phyloP scores from a whole-genome alignment of 2,888 invertebrate species.

The Sarcophaga subvicina region DNA sequence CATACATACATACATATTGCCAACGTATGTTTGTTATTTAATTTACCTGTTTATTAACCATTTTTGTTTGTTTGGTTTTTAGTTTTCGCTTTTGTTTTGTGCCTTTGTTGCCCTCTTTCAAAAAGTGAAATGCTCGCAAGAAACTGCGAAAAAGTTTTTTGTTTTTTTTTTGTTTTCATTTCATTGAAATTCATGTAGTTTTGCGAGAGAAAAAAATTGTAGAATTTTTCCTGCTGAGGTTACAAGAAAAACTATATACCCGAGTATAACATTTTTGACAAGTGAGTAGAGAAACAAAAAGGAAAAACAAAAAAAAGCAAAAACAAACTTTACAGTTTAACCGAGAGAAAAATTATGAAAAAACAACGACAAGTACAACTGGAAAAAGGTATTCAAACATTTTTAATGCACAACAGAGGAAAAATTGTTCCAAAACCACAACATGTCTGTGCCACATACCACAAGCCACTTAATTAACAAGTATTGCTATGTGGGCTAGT shows the following conservation, averaged over 20 bases:
- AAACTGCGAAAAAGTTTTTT: too few species aligned
- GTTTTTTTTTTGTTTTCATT: constrained; percentile 2
- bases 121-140: too few species aligned
- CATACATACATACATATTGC: too few species aligned
- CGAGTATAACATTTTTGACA: constrained; percentile 54
- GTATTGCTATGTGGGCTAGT: constrained; percentile 65
- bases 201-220: background rate
- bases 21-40: constrained; percentile 32
- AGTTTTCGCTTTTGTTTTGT: constrained; percentile 12
- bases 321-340: constrained; percentile 35
- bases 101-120: background rate
- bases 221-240: constrained; percentile 26
- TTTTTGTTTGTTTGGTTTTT: background rate
- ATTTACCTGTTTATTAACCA: constrained; percentile 54
- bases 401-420: constrained; percentile 35
- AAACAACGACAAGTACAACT: background rate
- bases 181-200: constrained; percentile 18
- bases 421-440: constrained; percentile 49
- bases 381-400: constrained; percentile 24
- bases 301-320: background rate
- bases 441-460: constrained; percentile 68
- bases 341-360: constrained; percentile 52
- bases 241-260: constrained; percentile 16
- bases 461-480: constrained; percentile 69
- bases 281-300: constrained; percentile 8